A percentile compares a stretch with the other conserved stretches of the same genome.
Conservation (phyloP, 2,113 vertebrate genomes). For the Microcebus lehilahytsara region DNA sequence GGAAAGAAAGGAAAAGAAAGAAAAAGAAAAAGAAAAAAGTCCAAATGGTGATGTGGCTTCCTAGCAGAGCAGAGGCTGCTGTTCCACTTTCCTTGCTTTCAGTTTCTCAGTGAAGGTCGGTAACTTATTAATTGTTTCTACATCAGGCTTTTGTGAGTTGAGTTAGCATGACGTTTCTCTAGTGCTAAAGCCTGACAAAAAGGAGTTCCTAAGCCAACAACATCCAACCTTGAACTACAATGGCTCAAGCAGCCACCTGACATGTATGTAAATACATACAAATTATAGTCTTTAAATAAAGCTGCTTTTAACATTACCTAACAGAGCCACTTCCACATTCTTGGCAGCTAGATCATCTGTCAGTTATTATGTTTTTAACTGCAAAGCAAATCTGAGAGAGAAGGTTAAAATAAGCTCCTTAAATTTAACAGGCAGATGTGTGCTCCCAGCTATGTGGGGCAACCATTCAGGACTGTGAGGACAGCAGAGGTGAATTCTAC, state of each 20-base stretch:
- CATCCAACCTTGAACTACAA: not conserved
- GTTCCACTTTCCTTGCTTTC: not conserved
- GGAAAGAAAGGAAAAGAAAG: no score
- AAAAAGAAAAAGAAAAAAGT: not conserved
- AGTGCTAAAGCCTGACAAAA: not conserved
- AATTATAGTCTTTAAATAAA: not conserved
- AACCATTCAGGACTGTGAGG: not conserved
- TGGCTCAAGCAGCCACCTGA: not conserved
- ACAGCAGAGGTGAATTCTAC: not conserved
- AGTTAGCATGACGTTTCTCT: not conserved
- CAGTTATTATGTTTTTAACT: not conserved
- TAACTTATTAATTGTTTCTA: not conserved
- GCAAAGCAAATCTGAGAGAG: not conserved
- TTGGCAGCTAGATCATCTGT: not conserved
- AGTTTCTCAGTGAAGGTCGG: not conserved
- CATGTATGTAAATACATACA: not conserved
- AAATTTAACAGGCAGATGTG: not conserved
- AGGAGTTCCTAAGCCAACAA: conserved; percentile 18
- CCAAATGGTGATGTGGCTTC: not conserved
- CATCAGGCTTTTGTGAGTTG: not conserved
- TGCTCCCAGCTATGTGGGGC: not conserved
- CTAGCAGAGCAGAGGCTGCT: not conserved
- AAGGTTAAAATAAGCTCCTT: not conserved
- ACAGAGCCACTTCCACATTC: not conserved
- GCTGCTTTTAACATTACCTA: not conserved